These are phyloP conservation scores for Crambe crambe DNA, from an alignment of 37 sponge, comb jelly and placozoan species.

Conservation along the genomic window DNA sequence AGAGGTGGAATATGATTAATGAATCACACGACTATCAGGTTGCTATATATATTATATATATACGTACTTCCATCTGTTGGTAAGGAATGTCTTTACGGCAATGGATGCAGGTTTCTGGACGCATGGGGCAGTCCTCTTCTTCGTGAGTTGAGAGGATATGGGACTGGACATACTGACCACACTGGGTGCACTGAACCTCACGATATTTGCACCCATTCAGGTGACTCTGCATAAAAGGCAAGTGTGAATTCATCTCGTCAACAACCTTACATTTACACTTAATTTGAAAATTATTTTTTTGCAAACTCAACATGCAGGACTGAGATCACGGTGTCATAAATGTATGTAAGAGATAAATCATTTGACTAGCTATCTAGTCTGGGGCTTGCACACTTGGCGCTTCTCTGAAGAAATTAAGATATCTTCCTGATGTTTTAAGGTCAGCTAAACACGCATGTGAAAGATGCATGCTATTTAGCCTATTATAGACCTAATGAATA, in stretches of 20 bases:
- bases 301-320: too few relatives aligned
- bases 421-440: too few relatives aligned
- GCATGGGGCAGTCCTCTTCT: slow-evolving; percentile 57
- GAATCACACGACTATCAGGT: background rate
- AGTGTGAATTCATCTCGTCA: background rate
- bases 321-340: too few relatives aligned
- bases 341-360: too few relatives aligned
- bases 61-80: slow-evolving; percentile 45
- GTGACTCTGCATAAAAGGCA: slow-evolving; percentile 8
- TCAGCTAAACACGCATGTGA: too few relatives aligned
- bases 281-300: background rate
- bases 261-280: background rate
- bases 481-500: too few relatives aligned
- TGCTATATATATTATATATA: background rate
- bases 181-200: slow-evolving; percentile 44
- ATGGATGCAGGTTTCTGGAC: slow-evolving; percentile 41
- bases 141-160: slow-evolving; percentile 5
- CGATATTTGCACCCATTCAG: slow-evolving; percentile 31
- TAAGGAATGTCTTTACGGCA: slow-evolving; percentile 43
- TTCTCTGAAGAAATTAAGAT: too few relatives aligned
- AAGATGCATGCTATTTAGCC: too few relatives aligned
- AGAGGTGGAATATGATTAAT: background rate
- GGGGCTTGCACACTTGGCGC: too few relatives aligned
- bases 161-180: slow-evolving; percentile 45
- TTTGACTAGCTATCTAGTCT: too few relatives aligned